Percentiles rank a stretch among this genome's conserved stretches.
These are phyloP conservation scores for Novumbra hubbsi DNA, from an alignment of 2,797 vertebrate species.

Conservation along the genomic window DNA sequence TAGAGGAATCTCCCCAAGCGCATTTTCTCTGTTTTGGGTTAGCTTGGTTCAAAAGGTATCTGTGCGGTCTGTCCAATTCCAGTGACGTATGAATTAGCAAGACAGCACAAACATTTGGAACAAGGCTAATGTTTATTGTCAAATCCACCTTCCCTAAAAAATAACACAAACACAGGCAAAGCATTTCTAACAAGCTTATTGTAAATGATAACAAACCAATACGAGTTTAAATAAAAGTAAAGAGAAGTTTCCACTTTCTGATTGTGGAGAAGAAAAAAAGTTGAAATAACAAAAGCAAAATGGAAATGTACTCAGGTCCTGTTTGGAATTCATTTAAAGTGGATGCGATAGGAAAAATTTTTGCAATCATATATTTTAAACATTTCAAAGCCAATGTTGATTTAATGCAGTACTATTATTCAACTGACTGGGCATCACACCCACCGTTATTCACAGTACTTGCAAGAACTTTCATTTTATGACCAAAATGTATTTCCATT, in stretches of 20 bases:
- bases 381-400: not conserved
- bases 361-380: not conserved
- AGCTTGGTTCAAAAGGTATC: not conserved
- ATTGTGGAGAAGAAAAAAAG: conserved; percentile 59
- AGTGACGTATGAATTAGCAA: not conserved
- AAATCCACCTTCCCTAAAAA: not conserved
- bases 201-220: conserved; percentile 63
- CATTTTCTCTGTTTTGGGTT: not conserved
- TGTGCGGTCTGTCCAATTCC: not conserved
- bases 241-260: conserved; percentile 26
- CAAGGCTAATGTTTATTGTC: not conserved
- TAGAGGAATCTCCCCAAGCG: not conserved
- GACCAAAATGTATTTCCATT: too few species aligned
- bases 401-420: not conserved
- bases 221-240: conserved; percentile 39
- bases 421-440: not conserved
- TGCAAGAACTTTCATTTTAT: too few species aligned
- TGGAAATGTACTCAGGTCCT: conserved; percentile 43
- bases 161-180: conserved; percentile 2
- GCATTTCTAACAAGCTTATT: conserved; percentile 69
- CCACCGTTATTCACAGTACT: too few species aligned
- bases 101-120: not conserved
- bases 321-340: conserved; percentile 21
- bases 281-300: conserved; percentile 64
- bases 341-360: not conserved